Evolutionary conservation across 2,113 vertebrate species (phyloP).

Genomic region (Chionomys nivalis): DNA sequence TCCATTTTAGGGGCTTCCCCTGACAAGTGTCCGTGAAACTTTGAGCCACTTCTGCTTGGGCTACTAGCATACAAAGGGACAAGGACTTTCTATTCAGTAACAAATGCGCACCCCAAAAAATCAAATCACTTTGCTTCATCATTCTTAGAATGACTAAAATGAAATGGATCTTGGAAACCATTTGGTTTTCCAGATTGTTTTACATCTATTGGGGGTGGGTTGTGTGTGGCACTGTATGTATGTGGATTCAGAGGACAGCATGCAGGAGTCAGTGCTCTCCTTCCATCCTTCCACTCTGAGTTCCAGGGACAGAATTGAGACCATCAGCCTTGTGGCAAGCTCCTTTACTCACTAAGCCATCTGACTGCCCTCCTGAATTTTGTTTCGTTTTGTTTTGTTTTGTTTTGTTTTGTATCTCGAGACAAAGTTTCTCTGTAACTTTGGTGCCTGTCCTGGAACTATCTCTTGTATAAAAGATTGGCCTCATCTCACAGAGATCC

Average conservation of each 20-base stretch:
- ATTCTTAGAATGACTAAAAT: too few species aligned
- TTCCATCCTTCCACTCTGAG: neutral
- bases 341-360: too few species aligned
- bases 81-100: neutral
- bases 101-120: neutral
- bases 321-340: neutral
- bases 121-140: too few species aligned
- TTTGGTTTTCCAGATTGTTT: too few species aligned
- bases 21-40: neutral
- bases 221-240: fast-evolving
- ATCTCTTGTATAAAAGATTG: too few species aligned
- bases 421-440: too few species aligned
- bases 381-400: too few species aligned
- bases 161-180: too few species aligned
- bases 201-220: too few species aligned
- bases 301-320: neutral
- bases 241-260: neutral
- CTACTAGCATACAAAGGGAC: neutral
- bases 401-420: too few species aligned
- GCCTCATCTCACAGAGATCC: too few species aligned
- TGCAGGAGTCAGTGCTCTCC: neutral
- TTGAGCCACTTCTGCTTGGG: neutral
- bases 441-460: too few species aligned
- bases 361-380: neutral
- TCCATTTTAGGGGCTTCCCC: neutral